Percentiles rank a stretch among this genome's conserved stretches.
These are phyloP conservation scores for Pammene fasciana DNA, from an alignment of 2,888 invertebrate genomes.

Conservation along the genomic window DNA sequence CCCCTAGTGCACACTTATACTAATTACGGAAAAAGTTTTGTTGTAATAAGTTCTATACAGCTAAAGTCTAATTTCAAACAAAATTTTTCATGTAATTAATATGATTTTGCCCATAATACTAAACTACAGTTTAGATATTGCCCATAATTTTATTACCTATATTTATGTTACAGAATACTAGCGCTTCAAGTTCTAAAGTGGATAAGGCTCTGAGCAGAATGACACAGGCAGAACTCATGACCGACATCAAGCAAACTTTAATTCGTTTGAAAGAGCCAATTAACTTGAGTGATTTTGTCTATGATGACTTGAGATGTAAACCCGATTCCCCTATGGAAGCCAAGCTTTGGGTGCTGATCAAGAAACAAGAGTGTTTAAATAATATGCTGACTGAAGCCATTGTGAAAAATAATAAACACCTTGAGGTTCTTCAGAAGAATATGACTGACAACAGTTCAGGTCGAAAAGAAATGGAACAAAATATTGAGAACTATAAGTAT, in stretches of 20 bases:
- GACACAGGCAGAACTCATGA: conserved; percentile 64
- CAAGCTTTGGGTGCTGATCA: conserved; percentile 69
- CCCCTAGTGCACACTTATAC: too few relatives aligned
- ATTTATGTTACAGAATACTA: conserved; percentile 26
- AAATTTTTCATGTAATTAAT: too few relatives aligned
- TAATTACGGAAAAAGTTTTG: too few relatives aligned
- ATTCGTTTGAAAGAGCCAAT: conserved; percentile 61
- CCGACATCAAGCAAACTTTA: conserved; percentile 63
- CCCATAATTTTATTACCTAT: too few relatives aligned
- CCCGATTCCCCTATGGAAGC: conserved; percentile 64
- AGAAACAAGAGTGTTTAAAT: conserved; percentile 72
- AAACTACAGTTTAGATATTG: background rate
- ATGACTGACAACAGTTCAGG: conserved; percentile 57
- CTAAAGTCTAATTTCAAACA: too few relatives aligned
- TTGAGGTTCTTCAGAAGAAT: conserved; percentile 64
- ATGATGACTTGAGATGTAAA: conserved; percentile 63
- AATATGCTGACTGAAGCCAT: conserved; percentile 63
- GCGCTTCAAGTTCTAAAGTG: conserved; percentile 49
- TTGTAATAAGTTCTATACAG: too few relatives aligned
- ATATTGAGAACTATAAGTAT: conserved; percentile 69
- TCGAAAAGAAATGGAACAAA: conserved; percentile 64
- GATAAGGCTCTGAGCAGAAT: conserved; percentile 61
- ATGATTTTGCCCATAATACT: too few relatives aligned
- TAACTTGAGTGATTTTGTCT: conserved; percentile 62
- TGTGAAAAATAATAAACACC: conserved; percentile 65